phyloP scores from a whole-genome alignment of 1,140 invertebrate species.

The Drosophila repleta region DNA sequence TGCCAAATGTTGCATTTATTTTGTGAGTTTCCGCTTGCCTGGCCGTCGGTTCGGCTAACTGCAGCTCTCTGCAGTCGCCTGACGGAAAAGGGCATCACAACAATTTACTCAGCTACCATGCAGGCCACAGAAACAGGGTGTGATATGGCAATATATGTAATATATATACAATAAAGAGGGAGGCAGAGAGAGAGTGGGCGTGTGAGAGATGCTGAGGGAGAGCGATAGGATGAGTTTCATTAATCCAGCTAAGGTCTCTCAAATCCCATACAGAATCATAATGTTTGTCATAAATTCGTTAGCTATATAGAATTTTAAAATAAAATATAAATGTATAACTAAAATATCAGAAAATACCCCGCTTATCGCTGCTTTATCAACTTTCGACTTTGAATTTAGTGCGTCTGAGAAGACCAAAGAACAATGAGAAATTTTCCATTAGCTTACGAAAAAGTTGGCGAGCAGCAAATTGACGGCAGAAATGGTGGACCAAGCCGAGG shows the following conservation, averaged over 20 bases:
- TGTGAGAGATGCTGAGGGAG: too few species aligned
- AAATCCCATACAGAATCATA: background rate
- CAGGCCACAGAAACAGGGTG: background rate
- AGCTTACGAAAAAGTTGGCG: slow-evolving; percentile 24
- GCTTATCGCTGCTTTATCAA: background rate
- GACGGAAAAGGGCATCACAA: slow-evolving; percentile 40
- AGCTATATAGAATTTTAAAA: too few species aligned
- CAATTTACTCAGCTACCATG: slow-evolving; percentile 32
- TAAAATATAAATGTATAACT: too few species aligned
- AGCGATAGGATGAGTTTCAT: too few species aligned
- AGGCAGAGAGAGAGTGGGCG: too few species aligned
- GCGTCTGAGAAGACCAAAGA: slow-evolving; percentile 11
- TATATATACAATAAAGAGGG: too few species aligned
- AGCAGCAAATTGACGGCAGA: slow-evolving; percentile 58
- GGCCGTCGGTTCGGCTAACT: slow-evolving; percentile 20
- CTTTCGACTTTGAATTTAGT: slow-evolving; percentile 14
- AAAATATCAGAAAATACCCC: too few species aligned
- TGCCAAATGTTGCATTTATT: slow-evolving; percentile 83
- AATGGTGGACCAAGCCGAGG: slow-evolving; percentile 13
- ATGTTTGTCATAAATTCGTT: too few species aligned
- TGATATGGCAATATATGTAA: too few species aligned
- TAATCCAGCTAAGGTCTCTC: background rate
- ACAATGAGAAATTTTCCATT: slow-evolving; percentile 30
- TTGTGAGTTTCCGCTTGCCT: slow-evolving; percentile 69
- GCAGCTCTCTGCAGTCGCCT: slow-evolving; percentile 1